These are phyloP conservation scores for Remorina albescens DNA, from an alignment of 2,797 vertebrate species.

Conservation along the genomic window DNA sequence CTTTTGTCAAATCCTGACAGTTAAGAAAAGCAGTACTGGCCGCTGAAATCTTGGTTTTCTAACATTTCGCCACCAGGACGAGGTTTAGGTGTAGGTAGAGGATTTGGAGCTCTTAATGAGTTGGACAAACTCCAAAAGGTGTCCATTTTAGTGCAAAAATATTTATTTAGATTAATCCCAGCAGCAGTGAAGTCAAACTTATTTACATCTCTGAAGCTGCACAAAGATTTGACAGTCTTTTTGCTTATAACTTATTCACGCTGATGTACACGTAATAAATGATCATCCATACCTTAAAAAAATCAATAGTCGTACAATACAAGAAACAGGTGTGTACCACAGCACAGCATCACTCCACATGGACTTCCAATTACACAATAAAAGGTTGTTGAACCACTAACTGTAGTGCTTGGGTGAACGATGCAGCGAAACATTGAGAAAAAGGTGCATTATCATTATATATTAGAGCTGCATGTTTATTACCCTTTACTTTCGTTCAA, in stretches of 20 bases:
- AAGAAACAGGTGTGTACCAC: conserved; percentile 5
- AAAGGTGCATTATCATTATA: conserved; percentile 1
- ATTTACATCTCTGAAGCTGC: conserved; percentile 41
- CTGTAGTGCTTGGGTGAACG: not conserved
- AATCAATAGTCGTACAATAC: not conserved
- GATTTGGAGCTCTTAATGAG: not conserved
- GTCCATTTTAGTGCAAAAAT: conserved; percentile 52
- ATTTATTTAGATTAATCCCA: conserved; percentile 70
- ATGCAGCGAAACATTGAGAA: not conserved
- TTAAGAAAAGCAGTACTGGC: not conserved
- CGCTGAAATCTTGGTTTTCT: not conserved
- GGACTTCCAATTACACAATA: not conserved
- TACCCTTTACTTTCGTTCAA: not conserved
- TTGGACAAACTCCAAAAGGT: not conserved
- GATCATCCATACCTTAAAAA: conserved; percentile 8
- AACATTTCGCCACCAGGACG: not conserved
- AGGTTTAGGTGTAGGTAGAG: not conserved
- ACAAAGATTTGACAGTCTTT: too few relatives aligned
- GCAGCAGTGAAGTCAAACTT: conserved; percentile 10
- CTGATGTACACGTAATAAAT: not conserved
- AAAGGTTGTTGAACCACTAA: conserved; percentile 13
- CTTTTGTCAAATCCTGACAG: too few relatives aligned
- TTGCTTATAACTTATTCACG: not conserved
- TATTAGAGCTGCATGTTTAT: conserved; percentile 1
- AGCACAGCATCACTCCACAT: not conserved